Percentiles rank a stretch among this genome's conserved stretches.
Conservation (phyloP, 2,888 invertebrate species). For the Trichogramma dendrolimi region DNA sequence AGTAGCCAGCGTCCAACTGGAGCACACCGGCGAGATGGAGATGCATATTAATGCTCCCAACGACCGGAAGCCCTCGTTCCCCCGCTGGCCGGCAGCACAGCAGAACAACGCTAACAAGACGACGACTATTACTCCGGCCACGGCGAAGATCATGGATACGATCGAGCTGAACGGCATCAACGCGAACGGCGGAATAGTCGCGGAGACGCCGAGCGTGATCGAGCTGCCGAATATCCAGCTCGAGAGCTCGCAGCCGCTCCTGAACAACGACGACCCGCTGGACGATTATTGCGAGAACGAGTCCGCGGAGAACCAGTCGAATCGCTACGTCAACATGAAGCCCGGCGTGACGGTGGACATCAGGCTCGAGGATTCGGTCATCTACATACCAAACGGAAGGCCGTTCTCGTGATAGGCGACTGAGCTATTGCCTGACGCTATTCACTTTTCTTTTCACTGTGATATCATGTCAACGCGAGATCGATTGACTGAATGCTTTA, state of each 20-base stretch:
- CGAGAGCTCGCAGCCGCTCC: slow-evolving; percentile 23
- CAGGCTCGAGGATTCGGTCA: slow-evolving; percentile 4
- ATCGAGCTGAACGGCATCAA: slow-evolving; percentile 18
- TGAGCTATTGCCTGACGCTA: background rate
- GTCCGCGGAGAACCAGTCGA: slow-evolving; percentile 2
- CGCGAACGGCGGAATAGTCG: no score
- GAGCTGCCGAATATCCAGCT: background rate
- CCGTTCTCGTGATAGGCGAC: slow-evolving; percentile 13
- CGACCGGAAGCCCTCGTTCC: slow-evolving; percentile 51
- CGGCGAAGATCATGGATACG: background rate
- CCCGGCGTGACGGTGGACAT: slow-evolving; percentile 30
- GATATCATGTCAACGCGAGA: slow-evolving; percentile 11
- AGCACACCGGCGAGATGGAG: slow-evolving; percentile 61
- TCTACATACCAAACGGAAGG: slow-evolving; percentile 13
- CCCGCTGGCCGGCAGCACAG: slow-evolving; percentile 22
- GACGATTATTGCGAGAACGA: background rate
- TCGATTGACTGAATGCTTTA: slow-evolving; percentile 16
- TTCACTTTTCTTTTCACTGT: background rate
- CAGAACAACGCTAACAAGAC: background rate
- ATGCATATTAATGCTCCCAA: slow-evolving; percentile 51
- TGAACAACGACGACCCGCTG: slow-evolving; percentile 1
- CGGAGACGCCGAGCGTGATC: no score
- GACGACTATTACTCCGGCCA: background rate
- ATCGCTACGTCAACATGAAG: slow-evolving; percentile 42
- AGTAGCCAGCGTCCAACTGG: slow-evolving; percentile 68